phyloP scores from a whole-genome alignment of 1,140 invertebrate species.

The Nasonia vitripennis region DNA sequence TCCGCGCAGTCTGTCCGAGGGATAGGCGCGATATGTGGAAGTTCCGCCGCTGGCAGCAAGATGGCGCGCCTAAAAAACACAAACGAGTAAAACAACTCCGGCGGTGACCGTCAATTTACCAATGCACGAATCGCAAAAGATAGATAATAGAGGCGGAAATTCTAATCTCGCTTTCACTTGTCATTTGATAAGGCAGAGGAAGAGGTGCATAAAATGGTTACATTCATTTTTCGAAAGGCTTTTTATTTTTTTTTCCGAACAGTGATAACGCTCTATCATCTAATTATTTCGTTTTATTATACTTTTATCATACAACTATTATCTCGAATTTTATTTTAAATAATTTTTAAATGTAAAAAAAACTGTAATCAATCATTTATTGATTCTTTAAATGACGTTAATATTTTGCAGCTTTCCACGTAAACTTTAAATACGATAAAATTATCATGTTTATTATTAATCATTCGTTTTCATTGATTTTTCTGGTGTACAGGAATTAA shows the following conservation, averaged over 20 bases:
- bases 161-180: not conserved
- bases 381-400: too few relatives aligned
- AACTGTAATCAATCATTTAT: too few relatives aligned
- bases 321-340: too few relatives aligned
- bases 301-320: too few relatives aligned
- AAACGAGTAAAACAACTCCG: not conserved
- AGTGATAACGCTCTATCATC: too few relatives aligned
- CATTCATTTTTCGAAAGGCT: not conserved
- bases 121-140: not conserved
- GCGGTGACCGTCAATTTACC: not conserved
- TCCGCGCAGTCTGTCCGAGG: slow-evolving; percentile 29
- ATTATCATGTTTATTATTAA: too few relatives aligned
- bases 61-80: slow-evolving; percentile 37
- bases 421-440: too few relatives aligned
- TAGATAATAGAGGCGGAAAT: not conserved
- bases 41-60: slow-evolving; percentile 8
- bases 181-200: not conserved
- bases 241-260: not conserved
- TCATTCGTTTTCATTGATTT: too few relatives aligned
- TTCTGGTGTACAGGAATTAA: too few relatives aligned
- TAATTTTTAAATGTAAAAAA: too few relatives aligned
- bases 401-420: too few relatives aligned
- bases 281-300: too few relatives aligned
- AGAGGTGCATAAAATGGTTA: not conserved
- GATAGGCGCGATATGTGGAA: slow-evolving; percentile 14